Evolutionary conservation across 2,888 invertebrate genomes (phyloP).

Genomic region (Griposia aprilina): DNA sequence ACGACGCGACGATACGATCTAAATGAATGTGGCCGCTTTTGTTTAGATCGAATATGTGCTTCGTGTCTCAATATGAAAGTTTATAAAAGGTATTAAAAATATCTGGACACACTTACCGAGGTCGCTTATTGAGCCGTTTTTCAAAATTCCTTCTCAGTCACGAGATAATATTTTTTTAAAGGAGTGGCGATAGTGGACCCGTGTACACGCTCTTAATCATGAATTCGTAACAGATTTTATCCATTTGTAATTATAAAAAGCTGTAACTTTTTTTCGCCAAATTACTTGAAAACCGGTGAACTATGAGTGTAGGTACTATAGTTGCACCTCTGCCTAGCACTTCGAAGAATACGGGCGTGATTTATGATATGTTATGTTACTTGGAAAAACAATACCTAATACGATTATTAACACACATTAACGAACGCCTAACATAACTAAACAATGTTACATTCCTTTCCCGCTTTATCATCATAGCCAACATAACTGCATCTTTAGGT

Average conservation of each 20-base stretch:
- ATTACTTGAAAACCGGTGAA: neutral
- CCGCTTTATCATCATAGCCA: conserved; percentile 5
- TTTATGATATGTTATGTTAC: neutral
- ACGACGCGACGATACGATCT: too few relatives aligned
- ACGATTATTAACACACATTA: neutral
- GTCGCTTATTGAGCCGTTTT: too few relatives aligned
- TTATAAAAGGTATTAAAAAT: too few relatives aligned
- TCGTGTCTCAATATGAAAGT: too few relatives aligned
- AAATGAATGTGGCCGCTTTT: too few relatives aligned
- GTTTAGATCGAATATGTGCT: too few relatives aligned
- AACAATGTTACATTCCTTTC: neutral
- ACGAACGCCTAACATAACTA: neutral
- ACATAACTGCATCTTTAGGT: conserved; percentile 28
- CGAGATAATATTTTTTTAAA: too few relatives aligned
- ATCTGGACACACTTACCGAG: too few relatives aligned
- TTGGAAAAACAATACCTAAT: neutral
- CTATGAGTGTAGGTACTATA: neutral
- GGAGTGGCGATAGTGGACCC: too few relatives aligned
- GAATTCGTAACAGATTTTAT: neutral
- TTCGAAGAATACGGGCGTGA: neutral
- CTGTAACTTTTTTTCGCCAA: neutral
- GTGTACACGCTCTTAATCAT: too few relatives aligned
- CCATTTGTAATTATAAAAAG: neutral
- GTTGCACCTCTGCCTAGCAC: neutral
- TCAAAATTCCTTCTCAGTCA: too few relatives aligned